Base-by-base conservation (phyloP, 2,113 vertebrate species). In the Corythornis cristatus region DNA sequence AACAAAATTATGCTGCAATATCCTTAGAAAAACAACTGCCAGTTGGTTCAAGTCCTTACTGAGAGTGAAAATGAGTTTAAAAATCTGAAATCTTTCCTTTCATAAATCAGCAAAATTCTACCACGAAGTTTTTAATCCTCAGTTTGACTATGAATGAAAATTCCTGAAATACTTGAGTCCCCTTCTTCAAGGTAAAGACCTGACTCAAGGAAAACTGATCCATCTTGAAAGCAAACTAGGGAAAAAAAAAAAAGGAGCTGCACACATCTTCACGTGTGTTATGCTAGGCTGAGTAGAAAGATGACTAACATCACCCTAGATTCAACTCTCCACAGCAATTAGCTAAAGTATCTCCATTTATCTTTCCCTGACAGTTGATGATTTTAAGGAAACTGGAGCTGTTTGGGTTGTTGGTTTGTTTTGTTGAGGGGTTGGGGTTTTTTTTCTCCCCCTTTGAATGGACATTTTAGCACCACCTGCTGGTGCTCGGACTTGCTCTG, bases 381-480 rank as follows among this genome's bases (percentile, higher is more conserved):
- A 97, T 98, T 98, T 98, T 98, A 98, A 98, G 95, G 97, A 98
- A 98, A 98, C 97, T 94, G 95, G 97, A 98, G 95, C 97, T 97
- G 88, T 91, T 96, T 88, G 70, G 33, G 83, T 88, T 71, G 46
- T 62, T 93, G 70, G 54, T 0, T 85, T 97, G 8, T 22, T 88
- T 93, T 90, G 8, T 22, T 88, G 93, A 88, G 54, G n/a, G 64
- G 46, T 0, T 86, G 29, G 65, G 29, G 68, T 78, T 70, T 87
- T 97, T 96, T 94, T 96, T 91, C 37, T 37, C 37, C 37, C 37
- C 89, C 86, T 90, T 91, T 91, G 94, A 97, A 96, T 96, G 96
- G 95, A 97, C 98, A 98, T 98, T 97, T 98, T 98, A 98, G 98
- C 98, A 97, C 98, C 98, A 99, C 98, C 99, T 99, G 98, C 98